Base-by-base conservation (phyloP, 1,140 invertebrate species). In the Parapsyche elsis region DNA sequence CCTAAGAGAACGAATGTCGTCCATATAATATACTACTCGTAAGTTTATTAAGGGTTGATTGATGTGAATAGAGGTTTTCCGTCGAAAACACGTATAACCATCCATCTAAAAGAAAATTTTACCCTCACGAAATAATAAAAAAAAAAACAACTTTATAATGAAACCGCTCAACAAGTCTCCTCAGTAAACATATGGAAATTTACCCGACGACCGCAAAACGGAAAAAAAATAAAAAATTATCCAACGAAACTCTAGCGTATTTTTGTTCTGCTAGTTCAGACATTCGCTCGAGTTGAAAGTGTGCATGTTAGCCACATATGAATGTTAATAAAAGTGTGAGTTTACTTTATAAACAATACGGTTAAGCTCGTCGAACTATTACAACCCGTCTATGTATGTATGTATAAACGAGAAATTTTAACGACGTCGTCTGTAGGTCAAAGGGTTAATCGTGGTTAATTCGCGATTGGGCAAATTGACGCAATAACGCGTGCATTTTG, bases 101-200 rank as follows among this genome's bases (percentile, higher is more conserved):
- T 61, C 19, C 57, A 61, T 61, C 57, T 9, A 16, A 38, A 7
- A 7, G 53, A 19, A 61, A 61, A 61, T 61, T 61, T 61, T 19
- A 19, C 16, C 57, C 21, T 21, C n/a, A 19, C 53, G 53, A 57
- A n/a, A n/a, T n/a, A n/a, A n/a, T n/a, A n/a, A 38, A 7, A 1
- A 38, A 4, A 38, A 38, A 38, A 19, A 61, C 10, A 61, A 61
- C n/a, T 61, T 61, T 61, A 61, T 61, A 61, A 61, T 61, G 57
- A 21, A 61, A 61, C 57, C 57, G 57, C 57, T 61, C 57, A 61
- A 61, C 57, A 61, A 61, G 57, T 61, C 5, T 21, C 57, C 57
- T 61, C 19, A 16, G 57, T 21, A 61, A 61, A 61, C 57, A 61
- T 61, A 61, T 61, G 57, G 57, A 61, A 61, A 61, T 61, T 61